Percentiles rank a stretch among this genome's conserved stretches.
Evolutionary conservation across 2,797 vertebrate species (phyloP).

Genomic region (Sciurus carolinensis): DNA sequence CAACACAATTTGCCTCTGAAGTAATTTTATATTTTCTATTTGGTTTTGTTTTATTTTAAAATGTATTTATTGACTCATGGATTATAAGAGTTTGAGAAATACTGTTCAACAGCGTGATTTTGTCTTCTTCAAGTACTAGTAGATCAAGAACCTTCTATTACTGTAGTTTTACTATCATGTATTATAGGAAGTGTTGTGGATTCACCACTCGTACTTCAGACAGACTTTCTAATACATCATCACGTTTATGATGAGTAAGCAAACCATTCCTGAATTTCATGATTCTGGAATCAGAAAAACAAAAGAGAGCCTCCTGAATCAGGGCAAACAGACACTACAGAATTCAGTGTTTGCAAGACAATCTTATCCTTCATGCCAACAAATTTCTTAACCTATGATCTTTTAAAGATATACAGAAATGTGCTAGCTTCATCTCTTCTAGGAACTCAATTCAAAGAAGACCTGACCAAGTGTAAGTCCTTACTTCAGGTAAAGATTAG

Average conservation of each 20-base stretch:
- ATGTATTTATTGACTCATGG: not conserved
- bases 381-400: not conserved
- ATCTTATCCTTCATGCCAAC: not conserved
- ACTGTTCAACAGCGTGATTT: not conserved
- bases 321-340: not conserved
- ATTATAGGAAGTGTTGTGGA: not conserved
- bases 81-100: not conserved
- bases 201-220: not conserved
- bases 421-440: not conserved
- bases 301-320: not conserved
- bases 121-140: not conserved
- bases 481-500: not conserved
- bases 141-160: not conserved
- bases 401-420: not conserved
- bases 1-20: not conserved
- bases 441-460: conserved; percentile 49
- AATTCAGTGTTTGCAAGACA: not conserved
- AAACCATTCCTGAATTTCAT: not conserved
- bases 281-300: not conserved
- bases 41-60: not conserved
- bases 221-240: not conserved
- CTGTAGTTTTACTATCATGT: not conserved
- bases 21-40: conserved; percentile 16
- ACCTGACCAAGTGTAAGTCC: not conserved
- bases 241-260: not conserved